Evolutionary conservation across 2,797 vertebrate genomes (phyloP).

Genomic region (Gymnocypris eckloni): DNA sequence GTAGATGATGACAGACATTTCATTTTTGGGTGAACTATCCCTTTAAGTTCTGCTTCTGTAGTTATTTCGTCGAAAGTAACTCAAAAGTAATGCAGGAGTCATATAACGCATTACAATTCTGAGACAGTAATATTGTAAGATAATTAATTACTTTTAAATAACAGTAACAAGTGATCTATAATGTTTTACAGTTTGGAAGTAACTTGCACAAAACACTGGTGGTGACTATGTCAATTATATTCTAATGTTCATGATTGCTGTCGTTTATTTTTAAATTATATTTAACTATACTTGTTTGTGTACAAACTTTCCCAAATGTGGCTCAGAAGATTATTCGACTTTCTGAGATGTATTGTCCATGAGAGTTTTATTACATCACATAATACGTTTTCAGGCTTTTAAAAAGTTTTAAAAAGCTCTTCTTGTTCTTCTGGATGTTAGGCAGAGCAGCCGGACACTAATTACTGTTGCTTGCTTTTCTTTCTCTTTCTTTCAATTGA

Average conservation of each 20-base stretch:
- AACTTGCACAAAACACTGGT: no score
- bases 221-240: not conserved
- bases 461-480: conserved; percentile 17
- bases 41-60: no score
- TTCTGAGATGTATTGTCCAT: not conserved
- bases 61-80: no score
- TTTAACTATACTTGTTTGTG: not conserved
- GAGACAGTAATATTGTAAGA: no score
- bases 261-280: not conserved
- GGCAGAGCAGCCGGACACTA: not conserved
- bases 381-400: not conserved
- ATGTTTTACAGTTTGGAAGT: no score
- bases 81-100: no score
- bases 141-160: no score
- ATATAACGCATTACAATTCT: no score
- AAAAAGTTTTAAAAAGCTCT: not conserved
- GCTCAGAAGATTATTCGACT: not conserved
- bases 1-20: no score
- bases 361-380: not conserved
- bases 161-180: no score
- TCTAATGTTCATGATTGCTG: not conserved
- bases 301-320: not conserved
- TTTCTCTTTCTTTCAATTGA: conserved; percentile 12
- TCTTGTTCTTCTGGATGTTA: not conserved
- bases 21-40: no score